Percentiles rank a stretch among this genome's conserved stretches.
Conservation (phyloP, 1,140 invertebrate species). For the Brachionus koreanus region DNA sequence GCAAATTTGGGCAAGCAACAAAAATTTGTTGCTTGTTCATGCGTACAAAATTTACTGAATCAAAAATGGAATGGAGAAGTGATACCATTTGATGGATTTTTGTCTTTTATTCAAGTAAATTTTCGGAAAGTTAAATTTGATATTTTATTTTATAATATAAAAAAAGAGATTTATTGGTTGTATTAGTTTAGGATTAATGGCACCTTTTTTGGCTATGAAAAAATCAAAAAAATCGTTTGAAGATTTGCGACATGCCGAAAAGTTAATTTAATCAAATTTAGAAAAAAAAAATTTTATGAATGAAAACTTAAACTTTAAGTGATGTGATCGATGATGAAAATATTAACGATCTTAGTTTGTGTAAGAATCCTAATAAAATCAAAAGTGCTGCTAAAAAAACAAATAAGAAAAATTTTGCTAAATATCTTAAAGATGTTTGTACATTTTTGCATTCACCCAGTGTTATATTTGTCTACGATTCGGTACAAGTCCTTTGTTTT, state of each 20-base stretch:
- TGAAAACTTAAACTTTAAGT: neutral
- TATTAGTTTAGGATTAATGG: neutral
- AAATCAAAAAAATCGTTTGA: neutral
- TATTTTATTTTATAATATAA: neutral
- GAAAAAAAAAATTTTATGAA: neutral
- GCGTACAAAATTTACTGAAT: conserved; percentile 28
- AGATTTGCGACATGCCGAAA: neutral
- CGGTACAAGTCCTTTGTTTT: neutral
- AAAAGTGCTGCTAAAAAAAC: neutral
- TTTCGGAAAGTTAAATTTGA: neutral
- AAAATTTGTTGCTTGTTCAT: conserved; percentile 30
- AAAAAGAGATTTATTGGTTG: neutral
- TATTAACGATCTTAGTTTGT: neutral
- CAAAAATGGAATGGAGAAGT: conserved; percentile 8
- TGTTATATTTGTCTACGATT: neutral
- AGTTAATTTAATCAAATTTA: neutral
- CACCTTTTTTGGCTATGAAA: neutral
- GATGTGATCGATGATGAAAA: neutral
- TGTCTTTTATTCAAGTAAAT: neutral
- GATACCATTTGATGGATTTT: neutral
- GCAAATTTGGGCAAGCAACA: neutral
- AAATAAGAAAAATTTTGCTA: neutral
- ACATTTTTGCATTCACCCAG: neutral
- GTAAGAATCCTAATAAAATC: neutral
- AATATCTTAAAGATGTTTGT: neutral